phyloP scores from a whole-genome alignment of 2,888 invertebrate genomes.

The Lordiphosa andalusiaca region DNA sequence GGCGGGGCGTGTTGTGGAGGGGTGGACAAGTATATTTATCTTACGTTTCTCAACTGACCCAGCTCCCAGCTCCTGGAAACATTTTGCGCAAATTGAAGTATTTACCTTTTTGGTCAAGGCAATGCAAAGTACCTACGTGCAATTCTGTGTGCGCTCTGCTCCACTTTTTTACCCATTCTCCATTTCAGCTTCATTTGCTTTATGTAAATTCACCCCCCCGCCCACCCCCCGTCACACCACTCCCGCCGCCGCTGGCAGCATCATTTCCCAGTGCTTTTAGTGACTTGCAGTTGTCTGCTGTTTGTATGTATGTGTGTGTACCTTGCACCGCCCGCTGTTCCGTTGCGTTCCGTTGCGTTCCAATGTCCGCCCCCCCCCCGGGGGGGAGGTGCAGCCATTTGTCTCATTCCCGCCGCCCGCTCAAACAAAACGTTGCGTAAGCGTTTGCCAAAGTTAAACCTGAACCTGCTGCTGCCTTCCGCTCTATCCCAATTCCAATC shows the following conservation, averaged over 20 bases:
- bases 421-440: slow-evolving; percentile 66
- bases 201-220: slow-evolving; percentile 53
- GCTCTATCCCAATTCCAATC: background rate
- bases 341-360: background rate
- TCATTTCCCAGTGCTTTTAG: slow-evolving; percentile 53
- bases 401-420: slow-evolving; percentile 41
- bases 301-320: slow-evolving; percentile 18
- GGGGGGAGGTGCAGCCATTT: slow-evolving; percentile 64
- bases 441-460: slow-evolving; percentile 63
- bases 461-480: slow-evolving; percentile 7
- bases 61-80: slow-evolving; percentile 30
- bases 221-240: background rate
- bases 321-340: too few relatives aligned
- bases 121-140: slow-evolving; percentile 35
- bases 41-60: slow-evolving; percentile 63
- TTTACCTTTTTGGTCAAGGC: slow-evolving; percentile 59
- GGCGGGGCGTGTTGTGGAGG: too few relatives aligned
- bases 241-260: slow-evolving; percentile 28
- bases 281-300: slow-evolving; percentile 43
- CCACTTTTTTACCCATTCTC: slow-evolving; percentile 24
- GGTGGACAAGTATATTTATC: slow-evolving; percentile 53
- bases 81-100: slow-evolving; percentile 69
- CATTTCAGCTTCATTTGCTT: slow-evolving; percentile 65
- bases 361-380: slow-evolving; percentile 6
- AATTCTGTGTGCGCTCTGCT: slow-evolving; percentile 6